Conservation (phyloP, 2,888 invertebrate genomes). For the Allacma fusca region DNA sequence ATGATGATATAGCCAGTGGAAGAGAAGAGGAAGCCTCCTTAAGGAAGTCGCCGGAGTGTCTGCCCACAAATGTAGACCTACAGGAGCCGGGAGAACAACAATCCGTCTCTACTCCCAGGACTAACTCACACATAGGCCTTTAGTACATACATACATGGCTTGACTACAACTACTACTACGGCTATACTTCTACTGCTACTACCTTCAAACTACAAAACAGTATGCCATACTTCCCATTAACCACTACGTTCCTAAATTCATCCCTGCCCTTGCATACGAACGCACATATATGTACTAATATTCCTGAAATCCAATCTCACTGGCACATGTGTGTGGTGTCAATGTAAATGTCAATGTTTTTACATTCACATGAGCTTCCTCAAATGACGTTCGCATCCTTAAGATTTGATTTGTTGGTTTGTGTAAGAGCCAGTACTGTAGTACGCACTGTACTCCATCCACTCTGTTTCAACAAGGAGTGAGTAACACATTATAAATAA, state of each 20-base stretch:
- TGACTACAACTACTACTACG: no score
- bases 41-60: slow-evolving; percentile 40
- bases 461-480: no score
- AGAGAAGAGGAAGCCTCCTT: background rate
- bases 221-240: no score
- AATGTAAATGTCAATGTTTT: slow-evolving; percentile 6
- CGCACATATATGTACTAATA: background rate
- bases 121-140: background rate
- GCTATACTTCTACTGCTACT: no score
- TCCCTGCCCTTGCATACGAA: no score
- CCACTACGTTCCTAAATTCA: no score
- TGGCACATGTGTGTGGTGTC: slow-evolving; percentile 19
- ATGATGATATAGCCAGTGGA: background rate
- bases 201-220: no score
- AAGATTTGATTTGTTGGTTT: background rate
- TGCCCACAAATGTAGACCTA: slow-evolving; percentile 30
- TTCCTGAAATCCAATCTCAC: background rate
- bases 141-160: no score
- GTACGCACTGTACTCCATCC: no score
- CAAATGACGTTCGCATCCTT: background rate
- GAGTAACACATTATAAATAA: background rate
- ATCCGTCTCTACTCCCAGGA: background rate
- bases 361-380: background rate
- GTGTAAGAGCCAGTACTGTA: no score
- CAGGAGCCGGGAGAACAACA: slow-evolving; percentile 27